Percentiles rank a stretch among this genome's conserved stretches.
Evolutionary conservation across 2,113 vertebrate genomes (phyloP).

Genomic region (Erinaceus europaeus): DNA sequence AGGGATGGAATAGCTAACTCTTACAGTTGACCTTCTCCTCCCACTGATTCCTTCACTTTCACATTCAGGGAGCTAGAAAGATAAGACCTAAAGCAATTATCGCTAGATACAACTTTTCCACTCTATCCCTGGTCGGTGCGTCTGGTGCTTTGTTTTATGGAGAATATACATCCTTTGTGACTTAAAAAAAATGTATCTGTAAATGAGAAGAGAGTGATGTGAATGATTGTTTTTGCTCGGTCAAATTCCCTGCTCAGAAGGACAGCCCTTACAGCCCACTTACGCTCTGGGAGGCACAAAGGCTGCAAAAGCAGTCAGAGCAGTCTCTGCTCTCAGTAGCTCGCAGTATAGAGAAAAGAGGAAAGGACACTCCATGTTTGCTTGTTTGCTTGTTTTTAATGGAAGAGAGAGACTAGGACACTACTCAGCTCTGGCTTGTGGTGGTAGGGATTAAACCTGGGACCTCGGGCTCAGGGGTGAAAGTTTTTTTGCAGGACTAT

Average conservation of each 20-base stretch:
- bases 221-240: neutral
- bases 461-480: too few species aligned
- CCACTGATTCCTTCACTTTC: neutral
- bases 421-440: neutral
- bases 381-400: too few species aligned
- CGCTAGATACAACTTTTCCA: neutral
- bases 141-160: constrained; percentile 16
- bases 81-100: neutral
- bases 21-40: neutral
- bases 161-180: neutral
- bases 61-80: neutral
- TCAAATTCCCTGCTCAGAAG: neutral
- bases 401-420: neutral
- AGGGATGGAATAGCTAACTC: neutral
- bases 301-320: neutral
- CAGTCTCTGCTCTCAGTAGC: neutral
- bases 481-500: too few species aligned
- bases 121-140: neutral
- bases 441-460: too few species aligned
- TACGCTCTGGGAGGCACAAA: neutral
- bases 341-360: too few species aligned
- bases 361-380: too few species aligned
- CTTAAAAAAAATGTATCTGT: neutral
- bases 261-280: neutral
- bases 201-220: too few species aligned